Evolutionary conservation across 2,888 invertebrate species (phyloP).

Genomic region (Frankliniella intonsa): DNA sequence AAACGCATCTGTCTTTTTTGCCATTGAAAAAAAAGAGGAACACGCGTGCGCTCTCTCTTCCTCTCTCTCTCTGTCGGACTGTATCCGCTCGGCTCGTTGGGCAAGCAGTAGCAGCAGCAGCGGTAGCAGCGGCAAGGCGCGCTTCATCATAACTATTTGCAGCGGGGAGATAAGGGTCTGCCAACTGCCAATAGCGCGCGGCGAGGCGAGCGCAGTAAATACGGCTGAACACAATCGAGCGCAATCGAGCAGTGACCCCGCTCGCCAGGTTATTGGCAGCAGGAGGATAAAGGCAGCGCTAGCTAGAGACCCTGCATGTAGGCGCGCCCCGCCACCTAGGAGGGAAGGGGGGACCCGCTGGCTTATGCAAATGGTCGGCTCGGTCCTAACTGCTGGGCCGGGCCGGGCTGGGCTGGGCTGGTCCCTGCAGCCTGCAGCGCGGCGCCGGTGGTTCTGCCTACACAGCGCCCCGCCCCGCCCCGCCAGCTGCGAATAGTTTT

Average conservation of each 20-base stretch:
- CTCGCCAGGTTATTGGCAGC: too few relatives aligned
- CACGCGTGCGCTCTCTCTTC: neutral
- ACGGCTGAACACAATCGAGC: neutral
- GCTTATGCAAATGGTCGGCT: neutral
- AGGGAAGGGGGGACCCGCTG: neutral
- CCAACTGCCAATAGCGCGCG: constrained; percentile 11
- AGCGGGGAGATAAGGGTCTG: constrained; percentile 11
- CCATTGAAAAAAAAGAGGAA: neutral
- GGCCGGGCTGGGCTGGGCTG: neutral
- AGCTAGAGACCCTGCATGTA: neutral
- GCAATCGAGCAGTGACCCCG: too few relatives aligned
- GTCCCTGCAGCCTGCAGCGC: neutral
- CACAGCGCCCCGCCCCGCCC: neutral
- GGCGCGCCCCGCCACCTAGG: neutral
- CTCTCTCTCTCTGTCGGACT: too few relatives aligned
- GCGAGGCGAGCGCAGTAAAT: neutral
- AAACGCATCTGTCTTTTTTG: neutral
- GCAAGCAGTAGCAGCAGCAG: neutral
- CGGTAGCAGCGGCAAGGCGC: neutral
- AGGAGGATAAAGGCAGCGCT: neutral
- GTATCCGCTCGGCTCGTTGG: neutral
- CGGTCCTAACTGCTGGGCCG: neutral
- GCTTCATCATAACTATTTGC: neutral
- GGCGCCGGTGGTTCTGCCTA: neutral
- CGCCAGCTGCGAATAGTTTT: constrained; percentile 18